Evolutionary conservation across 2,888 invertebrate species (phyloP).

Genomic region (Tricholauxania praeusta): DNA sequence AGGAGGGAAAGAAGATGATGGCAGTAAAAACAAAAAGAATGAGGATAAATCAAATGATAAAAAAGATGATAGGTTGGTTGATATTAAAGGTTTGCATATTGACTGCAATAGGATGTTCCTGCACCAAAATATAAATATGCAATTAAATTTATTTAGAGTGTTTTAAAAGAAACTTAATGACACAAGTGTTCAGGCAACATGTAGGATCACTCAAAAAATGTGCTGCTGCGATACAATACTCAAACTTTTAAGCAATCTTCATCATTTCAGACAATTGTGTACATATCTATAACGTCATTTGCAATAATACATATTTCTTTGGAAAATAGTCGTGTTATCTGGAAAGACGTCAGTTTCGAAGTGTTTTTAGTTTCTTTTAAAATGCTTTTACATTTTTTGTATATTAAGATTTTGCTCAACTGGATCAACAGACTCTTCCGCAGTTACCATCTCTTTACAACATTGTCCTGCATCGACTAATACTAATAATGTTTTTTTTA

Average conservation of each 20-base stretch:
- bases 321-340: no score
- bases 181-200: no score
- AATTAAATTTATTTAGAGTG: slow-evolving; percentile 3
- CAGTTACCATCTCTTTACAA: not conserved
- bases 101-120: not conserved
- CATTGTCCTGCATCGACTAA: slow-evolving; percentile 13
- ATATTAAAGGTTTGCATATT: slow-evolving; percentile 41
- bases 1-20: slow-evolving; percentile 54
- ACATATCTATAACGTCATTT: no score
- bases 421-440: not conserved
- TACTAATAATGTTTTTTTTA: slow-evolving; percentile 27
- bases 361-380: slow-evolving; percentile 3
- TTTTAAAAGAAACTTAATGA: slow-evolving; percentile 5
- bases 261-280: no score
- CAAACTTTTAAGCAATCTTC: no score
- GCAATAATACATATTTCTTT: no score
- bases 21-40: slow-evolving; percentile 54
- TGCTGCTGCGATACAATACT: no score
- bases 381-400: slow-evolving; percentile 19
- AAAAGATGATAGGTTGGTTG: slow-evolving; percentile 72
- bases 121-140: slow-evolving; percentile 7
- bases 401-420: not conserved
- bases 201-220: no score
- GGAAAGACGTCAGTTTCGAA: no score
- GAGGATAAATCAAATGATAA: slow-evolving; percentile 69